A percentile compares a stretch with the other conserved stretches of the same genome.
Conservation (phyloP, 2,113 vertebrate species). For the Motacilla tschutschensis region DNA sequence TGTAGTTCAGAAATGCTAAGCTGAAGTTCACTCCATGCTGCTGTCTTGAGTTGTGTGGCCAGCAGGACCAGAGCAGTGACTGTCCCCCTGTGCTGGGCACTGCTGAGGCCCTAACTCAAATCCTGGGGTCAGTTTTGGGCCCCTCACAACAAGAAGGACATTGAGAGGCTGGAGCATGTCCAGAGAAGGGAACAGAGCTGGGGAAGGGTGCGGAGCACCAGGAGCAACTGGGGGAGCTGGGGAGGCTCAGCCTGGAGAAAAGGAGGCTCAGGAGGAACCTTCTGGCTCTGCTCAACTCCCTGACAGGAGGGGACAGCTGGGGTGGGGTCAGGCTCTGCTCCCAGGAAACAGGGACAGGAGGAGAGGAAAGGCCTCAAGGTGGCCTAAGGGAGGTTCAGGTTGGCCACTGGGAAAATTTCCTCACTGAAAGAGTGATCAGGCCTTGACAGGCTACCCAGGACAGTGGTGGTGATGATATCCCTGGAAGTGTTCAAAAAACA, state of each 20-base stretch:
- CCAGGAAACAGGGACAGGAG: neutral
- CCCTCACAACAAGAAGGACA: neutral
- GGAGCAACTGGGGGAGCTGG: rapidly evolving
- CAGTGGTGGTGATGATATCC: neutral
- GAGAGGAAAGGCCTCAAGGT: neutral
- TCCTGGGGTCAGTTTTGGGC: neutral
- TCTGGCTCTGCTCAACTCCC: neutral
- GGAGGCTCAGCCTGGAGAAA: neutral
- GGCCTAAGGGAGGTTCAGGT: neutral
- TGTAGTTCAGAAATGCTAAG: neutral
- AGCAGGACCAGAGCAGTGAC: neutral
- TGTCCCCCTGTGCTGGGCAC: neutral
- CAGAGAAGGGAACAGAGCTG: neutral
- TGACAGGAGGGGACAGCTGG: neutral
- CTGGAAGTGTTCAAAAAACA: neutral
- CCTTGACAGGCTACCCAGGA: neutral
- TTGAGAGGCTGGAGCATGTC: rapidly evolving
- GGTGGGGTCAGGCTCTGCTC: rapidly evolving
- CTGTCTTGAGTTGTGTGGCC: neutral
- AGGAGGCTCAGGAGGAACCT: neutral
- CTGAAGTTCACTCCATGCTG: neutral
- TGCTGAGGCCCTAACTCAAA: neutral
- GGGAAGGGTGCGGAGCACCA: neutral
- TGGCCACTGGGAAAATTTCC: neutral
- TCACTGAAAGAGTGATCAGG: neutral